These are phyloP conservation scores for Delia radicum DNA, from an alignment of 1,140 invertebrate genomes.

Conservation along the genomic window DNA sequence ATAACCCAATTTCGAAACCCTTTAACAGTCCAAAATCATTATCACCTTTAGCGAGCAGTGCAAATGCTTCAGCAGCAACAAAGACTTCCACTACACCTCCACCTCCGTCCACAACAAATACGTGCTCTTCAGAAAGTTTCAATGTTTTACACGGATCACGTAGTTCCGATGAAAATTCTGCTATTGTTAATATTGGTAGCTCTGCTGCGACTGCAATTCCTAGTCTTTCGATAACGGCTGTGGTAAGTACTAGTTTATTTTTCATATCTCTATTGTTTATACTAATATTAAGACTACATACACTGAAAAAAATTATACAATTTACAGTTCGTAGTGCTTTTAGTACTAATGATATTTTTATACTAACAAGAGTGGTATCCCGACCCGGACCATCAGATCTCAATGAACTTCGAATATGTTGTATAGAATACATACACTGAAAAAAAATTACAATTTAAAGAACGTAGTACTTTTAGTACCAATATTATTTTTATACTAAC, in stretches of 20 bases:
- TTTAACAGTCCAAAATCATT: conserved; percentile 8
- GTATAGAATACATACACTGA: neutral
- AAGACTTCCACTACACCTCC: neutral
- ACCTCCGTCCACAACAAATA: conserved; percentile 1
- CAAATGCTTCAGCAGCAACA: neutral
- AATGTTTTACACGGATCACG: conserved; percentile 19
- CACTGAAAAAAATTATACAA: too few relatives aligned
- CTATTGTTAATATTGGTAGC: neutral
- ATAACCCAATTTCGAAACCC: conserved; percentile 15
- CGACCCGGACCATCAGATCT: too few relatives aligned
- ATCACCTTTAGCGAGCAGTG: neutral
- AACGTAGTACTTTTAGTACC: too few relatives aligned
- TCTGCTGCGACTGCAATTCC: conserved; percentile 18
- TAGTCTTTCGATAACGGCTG: conserved; percentile 19
- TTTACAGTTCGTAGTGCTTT: too few relatives aligned
- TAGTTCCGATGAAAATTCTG: conserved; percentile 13
- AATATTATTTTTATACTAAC: too few relatives aligned
- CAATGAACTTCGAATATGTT: too few relatives aligned
- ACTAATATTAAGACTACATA: neutral
- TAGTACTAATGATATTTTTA: too few relatives aligned
- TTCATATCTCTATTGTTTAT: neutral
- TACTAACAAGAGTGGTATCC: too few relatives aligned
- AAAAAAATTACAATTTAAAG: too few relatives aligned
- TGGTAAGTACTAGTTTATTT: conserved; percentile 3
- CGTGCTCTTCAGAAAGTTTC: conserved; percentile 12